Conservation (phyloP, 2,797 vertebrate species). For the Gymnoscopelus braueri region DNA sequence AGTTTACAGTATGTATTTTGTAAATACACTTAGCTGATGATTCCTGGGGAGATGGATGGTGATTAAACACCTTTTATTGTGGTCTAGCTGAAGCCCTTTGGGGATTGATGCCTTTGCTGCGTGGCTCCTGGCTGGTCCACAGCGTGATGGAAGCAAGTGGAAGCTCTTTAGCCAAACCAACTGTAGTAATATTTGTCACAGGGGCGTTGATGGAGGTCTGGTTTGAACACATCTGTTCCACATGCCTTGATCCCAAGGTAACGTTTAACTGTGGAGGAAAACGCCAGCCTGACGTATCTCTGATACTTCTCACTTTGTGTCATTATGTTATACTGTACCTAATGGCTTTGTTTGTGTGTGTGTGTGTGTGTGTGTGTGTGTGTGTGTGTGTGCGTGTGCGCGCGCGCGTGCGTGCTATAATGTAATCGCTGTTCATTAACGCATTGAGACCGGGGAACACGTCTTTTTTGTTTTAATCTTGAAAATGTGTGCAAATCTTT, state of each 20-base stretch:
- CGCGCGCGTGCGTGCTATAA: constrained; percentile 6
- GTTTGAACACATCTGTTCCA: constrained; percentile 55
- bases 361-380: no score
- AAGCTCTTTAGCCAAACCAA: constrained; percentile 53
- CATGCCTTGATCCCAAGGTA: constrained; percentile 59
- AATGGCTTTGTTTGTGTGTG: constrained; percentile 42
- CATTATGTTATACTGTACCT: constrained; percentile 47
- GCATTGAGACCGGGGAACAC: no score
- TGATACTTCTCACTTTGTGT: constrained; percentile 56
- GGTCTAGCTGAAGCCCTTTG: no score
- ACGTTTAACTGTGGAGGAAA: constrained; percentile 43
- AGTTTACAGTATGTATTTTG: no score
- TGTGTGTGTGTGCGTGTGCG: background rate
- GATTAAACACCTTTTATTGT: no score
- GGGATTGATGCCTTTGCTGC: no score
- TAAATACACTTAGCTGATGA: no score
- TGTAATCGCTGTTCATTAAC: constrained; percentile 38
- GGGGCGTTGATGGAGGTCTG: constrained; percentile 56
- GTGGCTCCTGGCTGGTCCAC: constrained; percentile 29
- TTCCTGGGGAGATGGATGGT: no score
- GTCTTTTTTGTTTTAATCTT: no score
- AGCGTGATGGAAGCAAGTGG: constrained; percentile 40
- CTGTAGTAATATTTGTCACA: constrained; percentile 57
- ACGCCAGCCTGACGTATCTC: constrained; percentile 51
- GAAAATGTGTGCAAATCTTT: no score